phyloP scores from a whole-genome alignment of 1,140 invertebrate genomes.

The Drosophila aff. region DNA sequence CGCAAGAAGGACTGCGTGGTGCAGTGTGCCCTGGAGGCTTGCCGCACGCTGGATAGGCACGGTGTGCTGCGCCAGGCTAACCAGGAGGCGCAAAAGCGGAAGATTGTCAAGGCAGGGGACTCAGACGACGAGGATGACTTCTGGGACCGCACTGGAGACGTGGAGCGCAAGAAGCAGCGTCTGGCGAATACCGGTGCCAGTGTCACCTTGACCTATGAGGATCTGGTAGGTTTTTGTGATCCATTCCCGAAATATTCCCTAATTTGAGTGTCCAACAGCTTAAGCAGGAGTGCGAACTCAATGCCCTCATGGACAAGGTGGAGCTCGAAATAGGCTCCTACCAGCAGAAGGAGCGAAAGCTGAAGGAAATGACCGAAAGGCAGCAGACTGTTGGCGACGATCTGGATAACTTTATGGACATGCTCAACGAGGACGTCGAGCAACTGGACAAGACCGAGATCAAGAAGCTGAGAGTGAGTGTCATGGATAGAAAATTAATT shows the following conservation, averaged over 20 bases:
- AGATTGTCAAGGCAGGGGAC: constrained; percentile 87
- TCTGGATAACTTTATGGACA: constrained; percentile 91
- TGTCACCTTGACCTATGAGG: constrained; percentile 90
- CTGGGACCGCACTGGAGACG: constrained; percentile 96
- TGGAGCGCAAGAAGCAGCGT: constrained; percentile 94
- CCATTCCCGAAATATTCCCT: not conserved
- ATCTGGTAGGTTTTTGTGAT: constrained; percentile 87
- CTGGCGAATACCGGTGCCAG: constrained; percentile 87
- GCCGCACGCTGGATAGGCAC: constrained; percentile 94
- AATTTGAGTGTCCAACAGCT: constrained; percentile 86
- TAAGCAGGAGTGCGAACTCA: constrained; percentile 88
- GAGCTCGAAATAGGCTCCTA: constrained; percentile 87
- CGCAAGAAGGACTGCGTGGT: constrained; percentile 98
- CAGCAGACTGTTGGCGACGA: constrained; percentile 84
- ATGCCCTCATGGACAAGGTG: constrained; percentile 87
- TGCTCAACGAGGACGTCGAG: constrained; percentile 85
- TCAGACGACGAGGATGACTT: constrained; percentile 98
- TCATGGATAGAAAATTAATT: not conserved
- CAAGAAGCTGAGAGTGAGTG: constrained; percentile 86
- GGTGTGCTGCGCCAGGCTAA: constrained; percentile 92
- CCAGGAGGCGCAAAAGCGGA: constrained; percentile 89
- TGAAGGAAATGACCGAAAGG: constrained; percentile 86
- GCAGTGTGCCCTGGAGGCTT: constrained; percentile 97
- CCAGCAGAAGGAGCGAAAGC: constrained; percentile 72
- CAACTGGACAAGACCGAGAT: constrained; percentile 86